phyloP scores from a whole-genome alignment of 1,140 invertebrate genomes.

The Papilio aristodemus region DNA sequence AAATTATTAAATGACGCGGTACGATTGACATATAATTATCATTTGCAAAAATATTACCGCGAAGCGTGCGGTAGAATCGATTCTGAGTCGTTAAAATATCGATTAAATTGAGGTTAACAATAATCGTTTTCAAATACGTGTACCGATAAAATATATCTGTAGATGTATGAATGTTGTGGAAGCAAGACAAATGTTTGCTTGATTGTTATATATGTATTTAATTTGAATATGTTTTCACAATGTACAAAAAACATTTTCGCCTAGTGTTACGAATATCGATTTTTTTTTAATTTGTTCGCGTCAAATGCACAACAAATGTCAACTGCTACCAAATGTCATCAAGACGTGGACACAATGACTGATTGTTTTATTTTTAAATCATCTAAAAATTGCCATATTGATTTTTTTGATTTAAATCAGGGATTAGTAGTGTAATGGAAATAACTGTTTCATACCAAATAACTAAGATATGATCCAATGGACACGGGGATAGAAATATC shows the following conservation, averaged over 20 bases:
- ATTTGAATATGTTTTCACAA: not conserved
- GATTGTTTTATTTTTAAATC: not conserved
- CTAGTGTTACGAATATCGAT: not conserved
- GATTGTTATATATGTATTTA: not conserved
- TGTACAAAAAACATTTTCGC: slow-evolving; percentile 1
- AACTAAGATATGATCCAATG: not conserved
- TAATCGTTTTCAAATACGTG: too few species aligned
- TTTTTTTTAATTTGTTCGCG: not conserved
- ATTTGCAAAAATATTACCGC: not conserved
- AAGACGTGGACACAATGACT: not conserved
- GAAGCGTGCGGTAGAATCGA: not conserved
- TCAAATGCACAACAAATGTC: not conserved
- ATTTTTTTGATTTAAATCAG: slow-evolving; percentile 9
- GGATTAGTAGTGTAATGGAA: not conserved
- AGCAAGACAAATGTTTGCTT: not conserved
- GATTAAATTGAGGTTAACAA: not conserved
- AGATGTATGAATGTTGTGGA: not conserved
- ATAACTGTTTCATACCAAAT: not conserved
- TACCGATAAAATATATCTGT: not conserved
- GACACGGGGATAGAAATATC: not conserved
- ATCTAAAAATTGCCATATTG: slow-evolving; percentile 11
- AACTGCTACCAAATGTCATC: not conserved
- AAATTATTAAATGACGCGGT: not conserved
- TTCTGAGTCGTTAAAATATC: not conserved
- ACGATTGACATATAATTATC: not conserved